phyloP scores from a whole-genome alignment of 2,797 vertebrate genomes.

The Chloroceryle inda region DNA sequence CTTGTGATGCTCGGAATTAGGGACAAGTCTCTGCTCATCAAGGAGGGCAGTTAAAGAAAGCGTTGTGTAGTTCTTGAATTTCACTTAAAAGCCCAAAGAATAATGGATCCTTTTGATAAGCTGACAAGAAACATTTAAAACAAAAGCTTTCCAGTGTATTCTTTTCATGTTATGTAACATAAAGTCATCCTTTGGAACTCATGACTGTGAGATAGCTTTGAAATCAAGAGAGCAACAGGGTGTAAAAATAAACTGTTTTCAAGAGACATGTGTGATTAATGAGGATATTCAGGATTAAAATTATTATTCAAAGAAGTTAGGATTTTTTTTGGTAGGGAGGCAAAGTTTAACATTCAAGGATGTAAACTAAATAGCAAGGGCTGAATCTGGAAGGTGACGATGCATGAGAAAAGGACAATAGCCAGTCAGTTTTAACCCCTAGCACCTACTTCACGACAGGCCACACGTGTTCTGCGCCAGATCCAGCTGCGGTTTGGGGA shows the following conservation, averaged over 20 bases:
- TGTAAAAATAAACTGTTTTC: not conserved
- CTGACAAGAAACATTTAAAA: conserved; percentile 42
- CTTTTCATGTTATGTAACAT: conserved; percentile 8
- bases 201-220: not conserved
- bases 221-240: not conserved
- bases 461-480: not conserved
- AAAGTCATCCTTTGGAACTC: conserved; percentile 14
- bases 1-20: not conserved
- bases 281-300: not conserved
- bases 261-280: not conserved
- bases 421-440: not conserved
- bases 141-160: conserved; percentile 21
- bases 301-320: not conserved
- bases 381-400: not conserved
- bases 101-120: conserved; percentile 5
- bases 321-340: not conserved
- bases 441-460: rapidly evolving
- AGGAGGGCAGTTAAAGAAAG: not conserved
- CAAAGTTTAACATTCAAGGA: not conserved
- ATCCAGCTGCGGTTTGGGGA: not conserved
- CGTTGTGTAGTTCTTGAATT: not conserved
- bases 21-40: not conserved
- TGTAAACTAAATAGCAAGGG: not conserved
- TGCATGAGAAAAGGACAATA: not conserved
- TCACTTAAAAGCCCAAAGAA: conserved; percentile 15